Conservation (phyloP, 30 jellyfish, hydroid and myxozoan genomes). For the Turritopsis dohrnii region DNA sequence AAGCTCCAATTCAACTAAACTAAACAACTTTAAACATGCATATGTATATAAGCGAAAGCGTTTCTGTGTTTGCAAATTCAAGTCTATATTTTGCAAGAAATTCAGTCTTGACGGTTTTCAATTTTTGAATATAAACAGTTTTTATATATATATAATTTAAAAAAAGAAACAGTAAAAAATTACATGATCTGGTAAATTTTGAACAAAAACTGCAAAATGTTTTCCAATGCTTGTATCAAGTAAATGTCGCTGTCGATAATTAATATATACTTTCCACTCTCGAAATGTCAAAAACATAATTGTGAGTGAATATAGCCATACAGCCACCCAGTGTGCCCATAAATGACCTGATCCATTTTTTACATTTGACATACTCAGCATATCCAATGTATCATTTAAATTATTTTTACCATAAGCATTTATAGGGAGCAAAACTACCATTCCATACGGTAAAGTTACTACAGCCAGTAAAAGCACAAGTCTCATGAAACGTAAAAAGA, state of each 20-base stretch:
- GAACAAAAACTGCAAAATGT: constrained; percentile 61
- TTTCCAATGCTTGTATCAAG: constrained; percentile 53
- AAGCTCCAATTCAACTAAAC: too few relatives aligned
- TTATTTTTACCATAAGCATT: constrained; percentile 73
- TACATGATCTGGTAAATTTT: constrained; percentile 76
- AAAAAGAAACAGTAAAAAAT: neutral
- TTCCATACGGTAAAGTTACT: constrained; percentile 81
- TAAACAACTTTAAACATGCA: too few relatives aligned
- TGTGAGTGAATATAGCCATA: constrained; percentile 72
- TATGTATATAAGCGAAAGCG: too few relatives aligned
- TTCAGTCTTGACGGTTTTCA: too few relatives aligned
- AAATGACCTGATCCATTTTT: constrained; percentile 38
- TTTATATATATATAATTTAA: too few relatives aligned
- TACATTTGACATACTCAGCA: constrained; percentile 80
- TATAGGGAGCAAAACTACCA: constrained; percentile 71
- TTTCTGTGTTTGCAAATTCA: too few relatives aligned
- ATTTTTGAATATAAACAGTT: too few relatives aligned
- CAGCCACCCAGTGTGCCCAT: constrained; percentile 95
- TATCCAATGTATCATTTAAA: constrained; percentile 58
- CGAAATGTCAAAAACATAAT: constrained; percentile 37
- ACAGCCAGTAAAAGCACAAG: constrained; percentile 58
- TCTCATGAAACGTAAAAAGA: constrained; percentile 61
- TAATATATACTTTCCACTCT: constrained; percentile 77
- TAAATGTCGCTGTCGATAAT: constrained; percentile 57
- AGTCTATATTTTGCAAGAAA: too few relatives aligned